Evolutionary conservation across 2,888 invertebrate genomes (phyloP), one percentile per base, ranked within the genome.

Genomic region (Parapristionchus giblindavisi): DNA sequence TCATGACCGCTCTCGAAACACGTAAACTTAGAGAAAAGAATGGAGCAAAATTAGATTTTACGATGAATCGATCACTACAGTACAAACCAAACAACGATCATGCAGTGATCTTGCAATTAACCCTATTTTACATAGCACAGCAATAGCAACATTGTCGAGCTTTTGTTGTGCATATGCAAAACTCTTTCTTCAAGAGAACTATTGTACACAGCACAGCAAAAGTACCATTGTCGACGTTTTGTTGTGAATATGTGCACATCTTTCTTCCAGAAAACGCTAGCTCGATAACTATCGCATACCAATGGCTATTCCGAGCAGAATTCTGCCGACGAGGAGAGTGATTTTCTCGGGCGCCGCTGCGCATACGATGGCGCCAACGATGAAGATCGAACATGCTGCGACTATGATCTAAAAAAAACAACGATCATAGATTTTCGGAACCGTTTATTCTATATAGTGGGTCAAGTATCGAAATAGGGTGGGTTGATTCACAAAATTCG

Each of bases 351-450:
- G 77, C 1, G 84, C 81, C 11, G 76, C 78, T 8, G 82, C 84
- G 76, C 84, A 84, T 29, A 91, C 78, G 4, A 89, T 77, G 0
- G 90, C 89, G 21, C 91, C 91, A 17, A 87, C 79, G 2, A 89
- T 88, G 81, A 91, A 91, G 14, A 90, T 85, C 17, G 89, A 76
- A 82, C 90, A 89, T 8, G 90, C 90, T 4, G 88, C 54, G 32
- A 91, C 79, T 36, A 90, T 91, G 8, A 90, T 89, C 1, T 74
- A 29, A 34, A 0, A 14, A 24, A 58, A 24, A n/a, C n/a, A n/a
- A n/a, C n/a, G n/a, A n/a, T n/a, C n/a, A n/a, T n/a, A n/a, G n/a
- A n/a, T n/a, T n/a, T n/a, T n/a, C n/a, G n/a, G n/a, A n/a, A n/a
- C n/a, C n/a, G n/a, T n/a, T n/a, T n/a, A n/a, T n/a, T n/a, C n/a